Evolutionary conservation across 2,797 vertebrate genomes (phyloP), one percentile per base, ranked within the genome.

Genomic region (Chiloscyllium punctatum): DNA sequence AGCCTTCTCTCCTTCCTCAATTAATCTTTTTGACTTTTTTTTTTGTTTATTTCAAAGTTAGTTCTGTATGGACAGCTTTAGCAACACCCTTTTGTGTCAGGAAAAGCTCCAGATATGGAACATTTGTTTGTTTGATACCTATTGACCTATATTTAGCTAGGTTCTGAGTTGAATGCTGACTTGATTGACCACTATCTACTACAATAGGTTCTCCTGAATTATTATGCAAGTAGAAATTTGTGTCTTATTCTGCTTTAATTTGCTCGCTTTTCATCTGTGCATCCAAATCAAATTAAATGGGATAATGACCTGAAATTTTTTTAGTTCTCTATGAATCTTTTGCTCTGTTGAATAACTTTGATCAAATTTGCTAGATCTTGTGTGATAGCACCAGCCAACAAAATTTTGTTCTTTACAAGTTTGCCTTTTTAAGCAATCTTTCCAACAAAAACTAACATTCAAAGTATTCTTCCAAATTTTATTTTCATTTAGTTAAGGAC

Each of bases 401-500:
- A 94, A 15, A 88, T 88, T 95, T 37, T 86, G 94, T 82, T 48
- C 25, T 33, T 9, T 13, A 77, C 30, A 7, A 13, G n/a, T 15
- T 1, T 42, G 21, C 0, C 16, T 6, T 42, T 84, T 84, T 11
- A n/a, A 77, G 74, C 74, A n/a, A n/a, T 8, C 11, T 79, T 9
- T 79, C 74, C 33, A 37, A 79, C 33, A n/a, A 91, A 95, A 18
- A 27, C 0, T 62, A 94, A 96, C 94, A 23, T 96, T 37, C 94
- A 79, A 82, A 96, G 95, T 42, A 95, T 48, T 48, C 18, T 42
- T 84, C 23, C 21, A 25, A 84, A 88, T 42, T 18, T 90, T 51
- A 25, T 96, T 30, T 72, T 96, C 96, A 13, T 69, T 71, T 95
- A 99, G 99, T 98, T 96, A 98, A 98, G 96, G 99, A 99, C 95